Conservation (phyloP, 2,888 invertebrate species). For the Muschampia staudingeri region DNA sequence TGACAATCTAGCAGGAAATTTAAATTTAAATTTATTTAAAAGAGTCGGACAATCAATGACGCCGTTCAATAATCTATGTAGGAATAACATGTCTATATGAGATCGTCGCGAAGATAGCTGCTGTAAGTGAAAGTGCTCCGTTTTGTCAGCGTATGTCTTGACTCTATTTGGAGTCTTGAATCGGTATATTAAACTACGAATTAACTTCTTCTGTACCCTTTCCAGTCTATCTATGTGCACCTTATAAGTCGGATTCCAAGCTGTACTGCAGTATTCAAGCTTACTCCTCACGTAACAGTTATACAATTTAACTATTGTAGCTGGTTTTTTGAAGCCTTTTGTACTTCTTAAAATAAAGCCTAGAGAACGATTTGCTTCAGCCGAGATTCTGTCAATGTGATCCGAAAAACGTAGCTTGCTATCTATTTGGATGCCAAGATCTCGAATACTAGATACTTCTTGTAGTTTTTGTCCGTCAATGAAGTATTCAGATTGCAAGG, state of each 20-base stretch:
- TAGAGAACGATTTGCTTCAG: background rate
- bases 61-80: background rate
- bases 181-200: background rate
- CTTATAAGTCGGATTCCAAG: background rate
- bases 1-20: background rate
- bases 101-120: background rate
- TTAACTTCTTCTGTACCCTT: background rate
- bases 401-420: background rate
- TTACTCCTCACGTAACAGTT: background rate
- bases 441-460: background rate
- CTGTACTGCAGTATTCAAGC: background rate
- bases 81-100: background rate
- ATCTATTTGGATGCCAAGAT: background rate
- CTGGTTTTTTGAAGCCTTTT: background rate
- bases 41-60: background rate
- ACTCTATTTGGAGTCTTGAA: background rate
- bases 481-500: background rate
- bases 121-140: background rate
- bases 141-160: background rate
- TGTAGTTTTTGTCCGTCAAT: background rate
- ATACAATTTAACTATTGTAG: background rate
- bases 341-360: background rate
- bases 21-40: background rate
- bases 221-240: background rate
- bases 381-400: background rate